Conservation (phyloP, 2,113 vertebrate species). For the Scomber colias region DNA sequence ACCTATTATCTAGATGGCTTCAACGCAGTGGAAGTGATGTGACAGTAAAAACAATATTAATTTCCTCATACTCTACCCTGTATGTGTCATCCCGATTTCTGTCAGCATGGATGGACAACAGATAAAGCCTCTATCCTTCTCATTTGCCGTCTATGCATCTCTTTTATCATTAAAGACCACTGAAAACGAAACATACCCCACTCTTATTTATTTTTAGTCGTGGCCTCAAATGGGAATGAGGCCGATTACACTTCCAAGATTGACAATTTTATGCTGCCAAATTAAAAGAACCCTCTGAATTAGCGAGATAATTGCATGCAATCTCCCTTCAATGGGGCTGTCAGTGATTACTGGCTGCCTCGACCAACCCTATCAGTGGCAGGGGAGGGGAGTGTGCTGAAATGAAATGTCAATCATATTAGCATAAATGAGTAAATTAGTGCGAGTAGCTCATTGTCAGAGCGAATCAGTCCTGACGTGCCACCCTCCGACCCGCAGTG, state of each 20-base stretch:
- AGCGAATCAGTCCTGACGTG: conserved; percentile 90
- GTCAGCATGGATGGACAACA: conserved; percentile 23
- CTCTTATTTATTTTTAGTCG: conserved; percentile 76
- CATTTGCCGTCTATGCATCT: conserved; percentile 47
- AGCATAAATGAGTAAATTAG: conserved; percentile 93
- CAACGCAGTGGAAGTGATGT: conserved; percentile 21
- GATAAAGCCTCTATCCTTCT: conserved; percentile 13
- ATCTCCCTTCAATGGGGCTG: conserved; percentile 87
- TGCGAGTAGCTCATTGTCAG: conserved; percentile 93
- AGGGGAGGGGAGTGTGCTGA: conserved; percentile 70
- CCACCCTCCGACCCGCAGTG: conserved; percentile 59
- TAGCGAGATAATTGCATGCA: conserved; percentile 94
- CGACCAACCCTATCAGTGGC: conserved; percentile 67
- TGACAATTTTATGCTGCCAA: conserved; percentile 94
- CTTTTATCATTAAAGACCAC: conserved; percentile 38
- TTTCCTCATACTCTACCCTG: conserved; percentile 19
- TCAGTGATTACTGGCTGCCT: conserved; percentile 86
- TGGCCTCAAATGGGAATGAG: conserved; percentile 68
- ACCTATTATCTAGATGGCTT: conserved; percentile 22
- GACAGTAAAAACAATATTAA: conserved; percentile 45
- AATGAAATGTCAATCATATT: conserved; percentile 94
- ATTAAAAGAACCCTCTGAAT: conserved; percentile 94
- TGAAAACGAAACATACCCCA: conserved; percentile 20
- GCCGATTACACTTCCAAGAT: conserved; percentile 78
- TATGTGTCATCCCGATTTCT: conserved; percentile 7